Percentiles rank a stretch among this genome's conserved stretches.
Conservation (phyloP, 1,140 invertebrate genomes). For the Panulirus ornatus region DNA sequence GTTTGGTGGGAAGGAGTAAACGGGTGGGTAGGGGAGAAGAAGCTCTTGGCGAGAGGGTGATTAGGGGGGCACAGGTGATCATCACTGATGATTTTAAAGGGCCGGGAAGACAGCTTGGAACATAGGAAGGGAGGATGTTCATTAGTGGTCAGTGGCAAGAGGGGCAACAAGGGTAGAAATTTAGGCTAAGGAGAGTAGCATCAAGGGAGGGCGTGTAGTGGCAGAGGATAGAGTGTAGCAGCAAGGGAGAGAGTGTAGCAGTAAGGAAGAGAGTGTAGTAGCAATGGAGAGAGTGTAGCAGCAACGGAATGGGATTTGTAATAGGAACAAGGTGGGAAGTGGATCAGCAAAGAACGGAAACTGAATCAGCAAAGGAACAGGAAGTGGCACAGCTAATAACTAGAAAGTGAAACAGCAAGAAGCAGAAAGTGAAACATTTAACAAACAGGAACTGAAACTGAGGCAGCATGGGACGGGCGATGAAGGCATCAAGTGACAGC, state of each 20-base stretch:
- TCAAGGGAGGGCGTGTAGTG: not conserved
- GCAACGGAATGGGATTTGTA: constrained; percentile 1
- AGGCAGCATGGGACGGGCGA: not conserved
- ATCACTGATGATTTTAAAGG: too few species aligned
- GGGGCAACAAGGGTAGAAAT: not conserved
- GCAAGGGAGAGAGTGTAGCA: too few species aligned
- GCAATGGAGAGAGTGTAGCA: not conserved
- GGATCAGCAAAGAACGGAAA: too few species aligned
- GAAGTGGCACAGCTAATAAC: not conserved
- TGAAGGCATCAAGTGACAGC: too few species aligned
- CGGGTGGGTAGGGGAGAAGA: too few species aligned
- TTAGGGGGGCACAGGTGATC: too few species aligned
- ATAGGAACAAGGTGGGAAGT: not conserved
- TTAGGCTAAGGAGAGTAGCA: not conserved
- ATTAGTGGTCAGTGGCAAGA: not conserved
- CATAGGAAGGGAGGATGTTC: too few species aligned
- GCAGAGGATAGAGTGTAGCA: constrained; percentile 12
- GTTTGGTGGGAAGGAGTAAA: too few species aligned
- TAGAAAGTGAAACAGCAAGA: not conserved
- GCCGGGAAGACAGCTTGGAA: too few species aligned
- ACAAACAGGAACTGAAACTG: too few species aligned
- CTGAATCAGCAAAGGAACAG: too few species aligned
- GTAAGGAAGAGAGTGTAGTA: constrained; percentile 6
- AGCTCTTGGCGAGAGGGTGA: too few species aligned
- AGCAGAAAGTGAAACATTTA: not conserved